A percentile compares a stretch with the other conserved stretches of the same genome.
Conservation (phyloP, 2,797 vertebrate genomes). For the Manis javanica region DNA sequence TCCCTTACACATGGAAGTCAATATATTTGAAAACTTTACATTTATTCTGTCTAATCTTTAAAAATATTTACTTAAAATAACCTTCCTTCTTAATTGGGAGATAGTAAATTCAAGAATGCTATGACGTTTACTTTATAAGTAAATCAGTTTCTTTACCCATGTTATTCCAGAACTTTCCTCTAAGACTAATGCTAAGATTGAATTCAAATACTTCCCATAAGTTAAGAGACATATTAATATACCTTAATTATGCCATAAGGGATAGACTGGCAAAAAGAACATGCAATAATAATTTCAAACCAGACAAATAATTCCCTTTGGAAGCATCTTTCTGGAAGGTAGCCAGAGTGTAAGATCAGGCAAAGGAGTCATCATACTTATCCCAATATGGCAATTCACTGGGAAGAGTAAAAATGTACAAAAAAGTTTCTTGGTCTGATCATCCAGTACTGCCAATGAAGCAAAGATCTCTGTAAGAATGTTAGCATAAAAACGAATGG, state of each 20-base stretch:
- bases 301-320: background rate
- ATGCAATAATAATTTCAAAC: background rate
- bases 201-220: background rate
- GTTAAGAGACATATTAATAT: background rate
- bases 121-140: background rate
- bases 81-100: background rate
- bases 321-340: background rate
- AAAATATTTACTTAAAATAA: background rate
- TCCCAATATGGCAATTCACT: background rate
- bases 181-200: background rate
- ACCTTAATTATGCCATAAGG: background rate
- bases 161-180: background rate
- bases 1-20: background rate
- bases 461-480: background rate
- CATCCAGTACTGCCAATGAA: background rate
- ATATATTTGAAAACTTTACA: background rate
- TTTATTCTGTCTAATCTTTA: background rate
- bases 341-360: background rate
- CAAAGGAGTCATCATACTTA: background rate
- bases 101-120: background rate
- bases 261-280: background rate
- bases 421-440: background rate
- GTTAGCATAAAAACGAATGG: background rate
- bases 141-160: background rate
- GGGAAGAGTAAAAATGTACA: background rate